phyloP scores from a whole-genome alignment of 2,888 invertebrate genomes.

The Harpagoxenus sublaevis region DNA sequence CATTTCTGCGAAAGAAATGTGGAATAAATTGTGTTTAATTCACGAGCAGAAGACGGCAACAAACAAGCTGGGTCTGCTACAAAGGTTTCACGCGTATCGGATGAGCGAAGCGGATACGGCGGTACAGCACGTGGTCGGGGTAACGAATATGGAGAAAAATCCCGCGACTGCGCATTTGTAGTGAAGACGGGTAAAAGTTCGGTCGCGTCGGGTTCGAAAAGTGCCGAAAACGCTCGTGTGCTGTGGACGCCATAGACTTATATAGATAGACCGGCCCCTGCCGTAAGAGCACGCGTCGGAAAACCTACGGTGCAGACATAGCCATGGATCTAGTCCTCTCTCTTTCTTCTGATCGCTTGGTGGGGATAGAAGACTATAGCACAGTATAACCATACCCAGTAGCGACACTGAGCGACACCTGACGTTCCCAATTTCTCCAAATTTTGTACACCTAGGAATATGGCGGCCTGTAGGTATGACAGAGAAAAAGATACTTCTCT shows the following conservation, averaged over 20 bases:
- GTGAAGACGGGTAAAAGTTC: background rate
- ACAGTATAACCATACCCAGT: no score
- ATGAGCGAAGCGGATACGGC: constrained; percentile 62
- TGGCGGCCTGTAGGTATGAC: no score
- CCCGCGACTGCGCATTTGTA: background rate
- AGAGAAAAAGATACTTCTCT: no score
- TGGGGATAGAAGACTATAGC: no score
- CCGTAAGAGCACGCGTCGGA: no score
- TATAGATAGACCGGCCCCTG: no score
- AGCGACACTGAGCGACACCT: no score
- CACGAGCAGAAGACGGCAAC: constrained; percentile 67
- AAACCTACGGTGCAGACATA: no score
- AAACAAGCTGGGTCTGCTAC: constrained; percentile 60
- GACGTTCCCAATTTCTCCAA: no score
- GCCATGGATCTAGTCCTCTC: no score
- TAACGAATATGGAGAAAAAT: constrained; percentile 51
- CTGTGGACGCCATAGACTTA: constrained; percentile 49
- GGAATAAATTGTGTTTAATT: constrained; percentile 60
- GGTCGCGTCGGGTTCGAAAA: constrained; percentile 34
- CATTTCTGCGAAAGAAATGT: constrained; percentile 59
- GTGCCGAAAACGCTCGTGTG: constrained; percentile 24
- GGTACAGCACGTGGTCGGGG: constrained; percentile 66
- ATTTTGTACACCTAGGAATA: no score
- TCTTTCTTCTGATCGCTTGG: no score
- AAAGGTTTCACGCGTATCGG: constrained; percentile 60